A percentile compares a stretch with the other conserved stretches of the same genome.
Evolutionary conservation across 2,113 vertebrate species (phyloP).

Genomic region (Heliornis fulica): DNA sequence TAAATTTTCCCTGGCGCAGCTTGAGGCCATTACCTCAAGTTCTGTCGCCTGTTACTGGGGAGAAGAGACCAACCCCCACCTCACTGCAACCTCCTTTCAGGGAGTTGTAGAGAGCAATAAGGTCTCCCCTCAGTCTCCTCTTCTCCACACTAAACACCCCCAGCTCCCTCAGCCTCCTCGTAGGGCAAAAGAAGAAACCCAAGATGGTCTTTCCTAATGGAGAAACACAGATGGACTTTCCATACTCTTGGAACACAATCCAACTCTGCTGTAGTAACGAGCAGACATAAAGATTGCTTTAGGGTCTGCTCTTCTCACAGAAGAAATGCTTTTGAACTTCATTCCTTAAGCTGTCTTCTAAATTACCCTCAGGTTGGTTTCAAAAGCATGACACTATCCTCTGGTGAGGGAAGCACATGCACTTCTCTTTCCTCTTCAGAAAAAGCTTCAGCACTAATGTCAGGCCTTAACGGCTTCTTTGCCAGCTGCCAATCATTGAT

Average conservation of each 20-base stretch:
- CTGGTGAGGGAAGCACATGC: neutral
- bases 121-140: no score
- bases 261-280: rapidly evolving
- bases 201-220: neutral
- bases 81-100: no score
- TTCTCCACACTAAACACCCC: no score
- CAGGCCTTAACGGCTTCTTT: neutral
- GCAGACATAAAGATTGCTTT: neutral
- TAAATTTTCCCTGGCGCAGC: no score
- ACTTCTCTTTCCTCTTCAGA: neutral
- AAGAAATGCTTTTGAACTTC: neutral
- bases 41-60: no score
- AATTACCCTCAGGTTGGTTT: neutral
- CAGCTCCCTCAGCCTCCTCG: no score
- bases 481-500: neutral
- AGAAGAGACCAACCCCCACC: no score
- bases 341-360: neutral
- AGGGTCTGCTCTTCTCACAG: neutral
- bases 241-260: neutral
- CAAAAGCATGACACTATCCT: neutral
- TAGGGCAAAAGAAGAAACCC: no score
- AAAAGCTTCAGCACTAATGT: neutral
- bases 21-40: no score
- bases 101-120: no score
- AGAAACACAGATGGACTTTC: neutral